phyloP scores from a whole-genome alignment of 2,888 invertebrate genomes.

The Megalurothrips usitatus region DNA sequence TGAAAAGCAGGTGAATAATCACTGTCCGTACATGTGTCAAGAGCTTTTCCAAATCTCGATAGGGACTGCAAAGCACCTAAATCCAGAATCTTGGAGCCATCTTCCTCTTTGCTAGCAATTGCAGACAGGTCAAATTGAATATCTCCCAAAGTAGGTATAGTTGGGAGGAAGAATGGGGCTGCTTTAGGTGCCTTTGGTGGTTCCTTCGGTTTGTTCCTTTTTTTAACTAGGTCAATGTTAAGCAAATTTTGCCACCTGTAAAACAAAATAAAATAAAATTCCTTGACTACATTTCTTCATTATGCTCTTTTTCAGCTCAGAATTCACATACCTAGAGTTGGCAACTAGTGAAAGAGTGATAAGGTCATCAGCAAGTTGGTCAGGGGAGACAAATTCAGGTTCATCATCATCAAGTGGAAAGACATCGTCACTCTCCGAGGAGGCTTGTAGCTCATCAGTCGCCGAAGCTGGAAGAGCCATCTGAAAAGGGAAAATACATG shows the following conservation, averaged over 20 bases:
- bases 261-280: conserved; percentile 45
- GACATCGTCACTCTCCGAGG: conserved; percentile 42
- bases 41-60: conserved; percentile 62
- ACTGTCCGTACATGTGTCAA: conserved; percentile 52
- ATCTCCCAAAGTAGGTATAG: conserved; percentile 69
- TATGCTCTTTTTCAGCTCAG: neutral
- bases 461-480: conserved; percentile 47
- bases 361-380: conserved; percentile 69
- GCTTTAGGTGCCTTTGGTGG: conserved; percentile 75
- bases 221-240: conserved; percentile 78
- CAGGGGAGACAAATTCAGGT: conserved; percentile 64
- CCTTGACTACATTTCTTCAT: neutral
- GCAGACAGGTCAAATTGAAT: conserved; percentile 71
- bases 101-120: conserved; percentile 45
- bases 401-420: conserved; percentile 46
- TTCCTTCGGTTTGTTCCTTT: conserved; percentile 83
- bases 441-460: conserved; percentile 45
- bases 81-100: conserved; percentile 44
- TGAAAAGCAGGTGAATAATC: conserved; percentile 58
- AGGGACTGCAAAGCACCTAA: conserved; percentile 48
- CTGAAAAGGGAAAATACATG: neutral
- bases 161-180: conserved; percentile 95
- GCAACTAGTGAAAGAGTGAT: conserved; percentile 82
- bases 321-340: conserved; percentile 56
- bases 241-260: conserved; percentile 90